Percentiles rank a stretch among this genome's conserved stretches.
These are phyloP conservation scores for Tylochromis polylepis DNA, from an alignment of 2,113 vertebrate species.

Conservation along the genomic window DNA sequence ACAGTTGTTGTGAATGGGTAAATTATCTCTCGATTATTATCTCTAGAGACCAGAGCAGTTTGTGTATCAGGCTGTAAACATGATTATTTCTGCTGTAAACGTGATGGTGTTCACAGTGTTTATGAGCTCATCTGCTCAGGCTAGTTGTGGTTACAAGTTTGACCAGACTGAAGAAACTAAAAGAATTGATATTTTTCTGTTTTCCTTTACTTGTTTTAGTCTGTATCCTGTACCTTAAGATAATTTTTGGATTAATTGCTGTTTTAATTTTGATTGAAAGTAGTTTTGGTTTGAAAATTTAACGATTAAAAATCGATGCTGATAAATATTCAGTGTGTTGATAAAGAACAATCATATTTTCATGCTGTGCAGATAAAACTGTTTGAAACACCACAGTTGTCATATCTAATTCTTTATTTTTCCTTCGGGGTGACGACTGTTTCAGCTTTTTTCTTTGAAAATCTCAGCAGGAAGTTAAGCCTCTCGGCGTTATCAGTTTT, in stretches of 20 bases:
- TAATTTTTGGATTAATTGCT: not conserved
- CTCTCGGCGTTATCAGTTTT: not conserved
- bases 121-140: not conserved
- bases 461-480: not conserved
- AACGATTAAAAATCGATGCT: not conserved
- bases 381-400: not conserved
- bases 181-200: not conserved
- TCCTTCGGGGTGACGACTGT: not conserved
- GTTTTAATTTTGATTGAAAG: not conserved
- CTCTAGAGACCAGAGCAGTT: not conserved
- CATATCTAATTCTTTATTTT: not conserved
- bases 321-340: not conserved
- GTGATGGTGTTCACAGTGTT: not conserved
- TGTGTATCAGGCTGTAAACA: not conserved
- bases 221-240: not conserved
- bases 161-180: not conserved
- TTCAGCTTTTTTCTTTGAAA: not conserved
- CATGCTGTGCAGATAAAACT: not conserved
- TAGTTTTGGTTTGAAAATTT: not conserved
- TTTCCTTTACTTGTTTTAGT: not conserved
- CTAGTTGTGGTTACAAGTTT: not conserved
- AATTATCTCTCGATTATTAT: not conserved
- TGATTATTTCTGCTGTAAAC: not conserved
- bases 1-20: not conserved
- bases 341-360: not conserved